These are phyloP conservation scores for Oligia strigilis DNA, from an alignment of 2,888 invertebrate species.

Conservation along the genomic window DNA sequence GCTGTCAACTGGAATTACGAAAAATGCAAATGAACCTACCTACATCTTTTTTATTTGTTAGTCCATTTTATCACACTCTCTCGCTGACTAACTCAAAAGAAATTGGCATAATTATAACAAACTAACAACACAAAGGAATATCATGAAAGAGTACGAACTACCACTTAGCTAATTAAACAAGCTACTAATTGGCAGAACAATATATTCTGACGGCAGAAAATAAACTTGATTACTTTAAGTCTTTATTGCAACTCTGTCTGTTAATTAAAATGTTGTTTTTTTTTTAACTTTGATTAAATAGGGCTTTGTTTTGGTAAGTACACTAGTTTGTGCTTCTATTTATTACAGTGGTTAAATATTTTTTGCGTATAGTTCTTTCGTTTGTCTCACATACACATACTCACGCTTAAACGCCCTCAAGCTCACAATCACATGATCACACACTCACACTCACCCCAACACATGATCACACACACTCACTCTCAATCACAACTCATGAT, in stretches of 20 bases:
- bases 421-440: too few relatives aligned
- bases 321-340: background rate
- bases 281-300: background rate
- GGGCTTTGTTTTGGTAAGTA: background rate
- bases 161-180: slow-evolving; percentile 51
- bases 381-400: too few relatives aligned
- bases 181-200: slow-evolving; percentile 46
- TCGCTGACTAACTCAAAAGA: slow-evolving; percentile 3
- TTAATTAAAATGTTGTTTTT: background rate
- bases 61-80: background rate
- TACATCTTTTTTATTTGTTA: background rate
- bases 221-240: slow-evolving; percentile 35
- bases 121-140: slow-evolving; percentile 38
- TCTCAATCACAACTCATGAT: too few relatives aligned
- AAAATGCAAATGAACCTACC: background rate
- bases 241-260: slow-evolving; percentile 22
- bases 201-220: slow-evolving; percentile 25
- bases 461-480: too few relatives aligned
- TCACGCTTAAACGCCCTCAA: too few relatives aligned
- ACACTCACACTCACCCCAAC: too few relatives aligned
- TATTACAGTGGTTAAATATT: too few relatives aligned
- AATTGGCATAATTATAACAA: slow-evolving; percentile 11
- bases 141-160: slow-evolving; percentile 18
- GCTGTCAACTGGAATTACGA: background rate
- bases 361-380: too few relatives aligned